Percentiles rank a stretch among this genome's conserved stretches.
Evolutionary conservation across 1,140 invertebrate species (phyloP).

Genomic region (Cyphomyrmex costatus): DNA sequence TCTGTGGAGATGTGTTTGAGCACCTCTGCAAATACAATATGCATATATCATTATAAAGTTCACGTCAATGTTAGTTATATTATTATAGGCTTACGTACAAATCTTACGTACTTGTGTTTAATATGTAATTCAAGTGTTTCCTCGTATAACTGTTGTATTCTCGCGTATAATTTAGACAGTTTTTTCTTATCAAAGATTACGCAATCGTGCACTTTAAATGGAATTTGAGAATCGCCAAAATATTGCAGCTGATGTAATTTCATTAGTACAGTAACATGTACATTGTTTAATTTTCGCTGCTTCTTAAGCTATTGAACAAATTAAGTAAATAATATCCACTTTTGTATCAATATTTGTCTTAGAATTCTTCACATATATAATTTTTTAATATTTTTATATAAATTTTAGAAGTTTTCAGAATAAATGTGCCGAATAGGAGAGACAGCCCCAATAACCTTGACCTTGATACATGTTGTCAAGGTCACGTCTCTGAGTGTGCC

Average conservation of each 20-base stretch:
- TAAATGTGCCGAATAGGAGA: too few species aligned
- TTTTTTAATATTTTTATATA: too few species aligned
- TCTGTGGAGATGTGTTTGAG: slow-evolving; percentile 86
- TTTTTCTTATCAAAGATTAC: slow-evolving; percentile 89
- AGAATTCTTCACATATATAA: neutral
- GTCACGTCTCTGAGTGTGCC: too few species aligned
- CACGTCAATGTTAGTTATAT: too few species aligned
- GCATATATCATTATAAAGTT: neutral
- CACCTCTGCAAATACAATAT: slow-evolving; percentile 79
- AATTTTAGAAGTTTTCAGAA: too few species aligned
- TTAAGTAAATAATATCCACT: slow-evolving; percentile 16
- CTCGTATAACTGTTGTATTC: slow-evolving; percentile 89
- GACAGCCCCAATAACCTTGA: too few species aligned
- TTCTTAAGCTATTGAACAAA: slow-evolving; percentile 88
- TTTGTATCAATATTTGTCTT: neutral
- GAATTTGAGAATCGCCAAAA: slow-evolving; percentile 85
- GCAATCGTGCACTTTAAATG: slow-evolving; percentile 87
- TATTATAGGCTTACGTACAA: neutral
- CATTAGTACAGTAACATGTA: slow-evolving; percentile 89
- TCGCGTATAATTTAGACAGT: slow-evolving; percentile 87
- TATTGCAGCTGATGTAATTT: slow-evolving; percentile 90
- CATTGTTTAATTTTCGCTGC: slow-evolving; percentile 90
- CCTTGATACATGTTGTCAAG: too few species aligned
- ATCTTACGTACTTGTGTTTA: slow-evolving; percentile 87
- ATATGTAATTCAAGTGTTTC: slow-evolving; percentile 89